A percentile compares a stretch with the other conserved stretches of the same genome.
phyloP scores from a whole-genome alignment of 1,140 invertebrate species.

The Zaprionus africanus region DNA sequence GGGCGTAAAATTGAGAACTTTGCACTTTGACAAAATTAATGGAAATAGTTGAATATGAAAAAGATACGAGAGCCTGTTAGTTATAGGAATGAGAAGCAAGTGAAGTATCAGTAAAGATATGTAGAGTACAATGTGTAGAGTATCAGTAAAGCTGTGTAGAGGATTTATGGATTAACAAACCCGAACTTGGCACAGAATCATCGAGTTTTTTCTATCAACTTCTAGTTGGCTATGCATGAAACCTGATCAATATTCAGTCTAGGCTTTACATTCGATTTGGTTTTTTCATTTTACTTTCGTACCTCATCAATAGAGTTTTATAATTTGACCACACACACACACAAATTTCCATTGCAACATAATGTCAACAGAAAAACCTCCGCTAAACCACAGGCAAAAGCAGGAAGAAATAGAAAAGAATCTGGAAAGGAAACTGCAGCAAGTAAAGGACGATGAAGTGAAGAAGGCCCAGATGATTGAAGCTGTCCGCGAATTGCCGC shows the following conservation, averaged over 20 bases:
- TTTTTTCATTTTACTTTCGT: not conserved
- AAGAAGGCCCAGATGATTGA: not conserved
- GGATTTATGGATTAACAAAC: not conserved
- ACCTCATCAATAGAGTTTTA: not conserved
- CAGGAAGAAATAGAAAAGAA: not conserved
- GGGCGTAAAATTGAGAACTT: slow-evolving; percentile 26
- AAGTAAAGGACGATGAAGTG: not conserved
- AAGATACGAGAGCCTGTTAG: slow-evolving; percentile 23
- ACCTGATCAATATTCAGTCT: not conserved
- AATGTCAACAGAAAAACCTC: not conserved
- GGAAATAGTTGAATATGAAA: slow-evolving; percentile 12
- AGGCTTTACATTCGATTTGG: not conserved
- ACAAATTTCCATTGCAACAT: not conserved
- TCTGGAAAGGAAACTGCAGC: slow-evolving; percentile 27
- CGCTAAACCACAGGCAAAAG: not conserved
- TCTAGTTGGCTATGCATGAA: not conserved
- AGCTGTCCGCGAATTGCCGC: slow-evolving; percentile 5
- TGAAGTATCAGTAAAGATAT: not conserved
- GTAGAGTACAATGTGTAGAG: not conserved
- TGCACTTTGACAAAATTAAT: slow-evolving; percentile 7
- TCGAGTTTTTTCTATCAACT: too few species aligned
- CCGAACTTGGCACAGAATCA: not conserved
- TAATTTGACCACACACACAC: not conserved
- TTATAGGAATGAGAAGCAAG: not conserved
- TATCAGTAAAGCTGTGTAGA: not conserved